These are phyloP conservation scores for Adrianichthys oophorus DNA, from an alignment of 2,797 vertebrate genomes.

Conservation along the genomic window DNA sequence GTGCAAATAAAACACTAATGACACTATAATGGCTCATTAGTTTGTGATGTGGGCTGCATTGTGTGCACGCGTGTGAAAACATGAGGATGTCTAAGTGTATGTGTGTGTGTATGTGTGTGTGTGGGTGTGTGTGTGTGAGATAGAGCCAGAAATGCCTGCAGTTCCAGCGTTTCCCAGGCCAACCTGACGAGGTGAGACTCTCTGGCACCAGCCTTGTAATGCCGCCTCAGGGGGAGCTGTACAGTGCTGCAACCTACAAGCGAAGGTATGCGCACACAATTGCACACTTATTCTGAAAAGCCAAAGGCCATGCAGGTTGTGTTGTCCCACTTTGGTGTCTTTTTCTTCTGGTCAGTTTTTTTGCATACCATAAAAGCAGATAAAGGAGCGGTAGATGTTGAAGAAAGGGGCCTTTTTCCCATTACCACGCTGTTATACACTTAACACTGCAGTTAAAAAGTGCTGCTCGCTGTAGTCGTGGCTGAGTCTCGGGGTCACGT, in stretches of 20 bases:
- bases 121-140: slow-evolving; percentile 15
- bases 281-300: slow-evolving; percentile 15
- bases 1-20: slow-evolving; percentile 73
- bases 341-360: slow-evolving; percentile 15
- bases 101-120: slow-evolving; percentile 2
- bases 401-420: slow-evolving; percentile 10
- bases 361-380: slow-evolving; percentile 10
- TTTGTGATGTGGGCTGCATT: slow-evolving; percentile 61
- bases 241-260: slow-evolving; percentile 56
- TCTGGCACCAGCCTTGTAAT: slow-evolving; percentile 75
- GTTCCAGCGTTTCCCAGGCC: slow-evolving; percentile 67
- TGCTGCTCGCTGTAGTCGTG: slow-evolving; percentile 34
- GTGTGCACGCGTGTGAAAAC: slow-evolving; percentile 41
- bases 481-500: slow-evolving; percentile 61
- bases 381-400: no score
- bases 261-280: slow-evolving; percentile 52
- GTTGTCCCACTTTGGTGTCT: slow-evolving; percentile 24
- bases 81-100: slow-evolving; percentile 16
- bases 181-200: slow-evolving; percentile 79
- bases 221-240: slow-evolving; percentile 61
- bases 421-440: slow-evolving; percentile 24
- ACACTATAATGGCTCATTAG: slow-evolving; percentile 75
- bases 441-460: slow-evolving; percentile 35
- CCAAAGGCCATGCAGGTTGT: slow-evolving; percentile 15
- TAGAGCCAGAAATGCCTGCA: slow-evolving; percentile 48